These are phyloP conservation scores for Aradus depressus DNA, from an alignment of 2,888 invertebrate species.

Conservation along the genomic window DNA sequence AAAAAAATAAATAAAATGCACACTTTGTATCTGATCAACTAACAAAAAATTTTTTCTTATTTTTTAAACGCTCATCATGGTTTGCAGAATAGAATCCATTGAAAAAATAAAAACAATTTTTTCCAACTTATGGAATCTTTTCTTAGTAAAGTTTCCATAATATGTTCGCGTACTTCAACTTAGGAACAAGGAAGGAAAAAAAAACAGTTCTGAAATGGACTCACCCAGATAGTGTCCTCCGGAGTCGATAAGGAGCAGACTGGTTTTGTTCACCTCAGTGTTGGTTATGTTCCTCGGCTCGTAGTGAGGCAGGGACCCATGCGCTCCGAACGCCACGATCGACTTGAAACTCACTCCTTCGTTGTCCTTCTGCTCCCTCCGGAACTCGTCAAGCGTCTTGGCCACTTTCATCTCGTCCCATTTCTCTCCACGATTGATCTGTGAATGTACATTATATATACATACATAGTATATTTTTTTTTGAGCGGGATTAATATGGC, in stretches of 20 bases:
- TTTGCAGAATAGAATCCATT: too few species aligned
- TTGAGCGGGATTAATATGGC: not conserved
- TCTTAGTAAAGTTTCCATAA: too few species aligned
- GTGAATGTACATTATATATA: too few species aligned
- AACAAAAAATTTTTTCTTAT: too few species aligned
- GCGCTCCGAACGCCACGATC: constrained; percentile 74
- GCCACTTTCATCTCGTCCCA: constrained; percentile 40
- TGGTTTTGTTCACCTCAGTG: constrained; percentile 55
- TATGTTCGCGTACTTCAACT: too few species aligned
- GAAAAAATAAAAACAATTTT: too few species aligned
- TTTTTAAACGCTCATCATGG: too few species aligned
- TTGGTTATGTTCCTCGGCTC: constrained; percentile 56
- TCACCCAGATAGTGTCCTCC: constrained; percentile 85
- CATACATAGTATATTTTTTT: not conserved
- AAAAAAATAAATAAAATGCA: too few species aligned
- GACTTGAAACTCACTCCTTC: constrained; percentile 57
- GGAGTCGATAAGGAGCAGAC: constrained; percentile 80
- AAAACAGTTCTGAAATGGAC: constrained; percentile 1
- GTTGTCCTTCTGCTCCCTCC: constrained; percentile 39
- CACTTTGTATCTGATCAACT: too few species aligned
- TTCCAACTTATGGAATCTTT: too few species aligned
- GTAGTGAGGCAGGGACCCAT: constrained; percentile 84
- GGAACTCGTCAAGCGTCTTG: constrained; percentile 37
- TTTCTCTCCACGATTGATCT: constrained; percentile 45
- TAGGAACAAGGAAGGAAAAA: not conserved